Evolutionary conservation across 2,797 vertebrate species (phyloP).

Genomic region (Menidia menidia): DNA sequence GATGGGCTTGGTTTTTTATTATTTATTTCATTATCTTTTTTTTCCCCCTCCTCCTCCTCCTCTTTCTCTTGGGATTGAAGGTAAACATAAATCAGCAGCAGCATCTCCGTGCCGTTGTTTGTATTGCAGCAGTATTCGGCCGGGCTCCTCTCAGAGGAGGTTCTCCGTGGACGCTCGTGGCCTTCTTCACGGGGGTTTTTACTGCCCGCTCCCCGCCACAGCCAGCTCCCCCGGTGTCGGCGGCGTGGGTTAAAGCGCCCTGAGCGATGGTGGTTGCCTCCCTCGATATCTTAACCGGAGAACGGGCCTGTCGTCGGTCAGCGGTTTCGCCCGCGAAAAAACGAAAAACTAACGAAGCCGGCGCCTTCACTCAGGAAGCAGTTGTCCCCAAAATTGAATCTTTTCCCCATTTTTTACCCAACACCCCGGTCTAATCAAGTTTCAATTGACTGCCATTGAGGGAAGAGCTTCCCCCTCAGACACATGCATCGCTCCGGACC

Average conservation of each 20-base stretch:
- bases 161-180: constrained; percentile 67
- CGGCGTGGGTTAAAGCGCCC: constrained; percentile 38
- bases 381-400: constrained; percentile 79
- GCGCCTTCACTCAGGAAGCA: constrained; percentile 77
- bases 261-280: constrained; percentile 71
- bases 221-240: constrained; percentile 38
- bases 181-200: constrained; percentile 70
- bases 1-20: constrained; percentile 81
- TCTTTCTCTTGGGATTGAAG: constrained; percentile 76
- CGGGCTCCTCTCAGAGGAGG: constrained; percentile 68
- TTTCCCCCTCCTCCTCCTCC: constrained; percentile 40
- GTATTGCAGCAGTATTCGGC: constrained; percentile 78
- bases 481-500: constrained; percentile 70
- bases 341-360: constrained; percentile 77
- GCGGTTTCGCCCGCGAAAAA: constrained; percentile 56
- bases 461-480: constrained; percentile 70
- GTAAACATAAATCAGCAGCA: constrained; percentile 81
- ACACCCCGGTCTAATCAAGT: constrained; percentile 75
- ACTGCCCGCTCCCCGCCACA: constrained; percentile 52
- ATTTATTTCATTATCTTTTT: constrained; percentile 82
- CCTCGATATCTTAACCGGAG: constrained; percentile 63
- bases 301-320: constrained; percentile 74
- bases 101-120: constrained; percentile 76
- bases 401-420: constrained; percentile 76
- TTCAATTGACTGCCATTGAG: constrained; percentile 81